phyloP scores from a whole-genome alignment of 2,113 vertebrate species.

The Fukomys damarensis region DNA sequence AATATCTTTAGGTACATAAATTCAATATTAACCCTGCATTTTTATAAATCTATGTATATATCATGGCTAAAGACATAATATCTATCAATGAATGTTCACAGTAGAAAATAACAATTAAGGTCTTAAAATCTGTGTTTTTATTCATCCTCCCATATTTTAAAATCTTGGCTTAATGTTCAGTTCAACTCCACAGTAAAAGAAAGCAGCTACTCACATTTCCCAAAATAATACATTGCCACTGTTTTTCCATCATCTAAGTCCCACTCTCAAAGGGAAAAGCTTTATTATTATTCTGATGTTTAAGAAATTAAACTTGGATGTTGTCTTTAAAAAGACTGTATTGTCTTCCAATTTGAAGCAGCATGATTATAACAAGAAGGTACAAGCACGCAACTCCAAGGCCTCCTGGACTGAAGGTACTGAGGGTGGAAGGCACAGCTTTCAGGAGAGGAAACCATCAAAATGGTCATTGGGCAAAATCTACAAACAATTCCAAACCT shows the following conservation, averaged over 20 bases:
- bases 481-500: background rate
- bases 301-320: conserved; percentile 12
- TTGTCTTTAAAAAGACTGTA: background rate
- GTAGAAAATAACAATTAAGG: background rate
- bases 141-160: background rate
- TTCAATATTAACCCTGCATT: conserved; percentile 21
- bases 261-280: background rate
- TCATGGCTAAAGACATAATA: background rate
- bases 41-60: background rate
- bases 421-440: background rate
- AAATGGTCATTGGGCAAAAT: background rate
- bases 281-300: background rate
- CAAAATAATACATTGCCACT: background rate
- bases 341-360: background rate
- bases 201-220: background rate
- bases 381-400: background rate
- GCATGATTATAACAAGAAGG: background rate
- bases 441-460: background rate
- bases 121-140: background rate
- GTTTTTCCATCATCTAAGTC: background rate
- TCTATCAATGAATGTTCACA: background rate
- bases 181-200: conserved; percentile 20
- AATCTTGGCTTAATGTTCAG: background rate
- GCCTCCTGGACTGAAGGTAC: too few relatives aligned
- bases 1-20: conserved; percentile 29